Evolutionary conservation across 2,797 vertebrate genomes (phyloP), one percentile per base, ranked within the genome.

Genomic region (Chelon auratus): DNA sequence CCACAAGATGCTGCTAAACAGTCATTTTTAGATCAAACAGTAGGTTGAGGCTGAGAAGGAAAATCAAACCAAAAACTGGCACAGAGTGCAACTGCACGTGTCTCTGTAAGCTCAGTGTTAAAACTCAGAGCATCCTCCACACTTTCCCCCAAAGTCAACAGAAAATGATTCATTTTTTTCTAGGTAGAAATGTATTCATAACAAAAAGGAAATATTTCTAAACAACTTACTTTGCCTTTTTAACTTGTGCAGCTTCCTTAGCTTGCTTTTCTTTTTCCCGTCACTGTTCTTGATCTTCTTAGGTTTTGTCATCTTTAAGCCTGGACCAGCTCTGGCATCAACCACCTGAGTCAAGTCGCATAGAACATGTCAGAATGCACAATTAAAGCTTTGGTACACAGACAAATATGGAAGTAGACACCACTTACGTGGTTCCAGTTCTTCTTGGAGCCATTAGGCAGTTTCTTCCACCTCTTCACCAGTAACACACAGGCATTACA

Each of bases 381-480:
- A 11, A 30, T 40, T 24, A 33, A 71, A 17, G 6, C 7, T 17
- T 45, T 45, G 8, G 7, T 14, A 5, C 15, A 13, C 30, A 15
- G 13, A 61, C 22, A 36, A 15, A 43, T 3, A 18, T 0, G 4
- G 15, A 2, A 5, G 24, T 4, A 59, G 4, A 47, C 15, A 43
- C 54, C 14, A 81, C 92, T 81, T 92, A 96, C 95, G 77, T 95
- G 95, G 82, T 92, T 96, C 95, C 95, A 96, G 89, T 96, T 95
- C 87, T 95, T 95, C 85, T 96, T 95, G 36, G 95, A 96, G 40
- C 95, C 95, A 67, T 91, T 87, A 1, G 95, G 95, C 9, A 96
- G 88, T 75, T 96, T 96, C 78, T 95, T 96, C 95, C 95, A 96
- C 59, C 95, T 87, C 77, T 96, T 96, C 40, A 96, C 95, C 47